phyloP scores from a whole-genome alignment of 2,797 vertebrate species.

The Tachyglossus aculeatus region DNA sequence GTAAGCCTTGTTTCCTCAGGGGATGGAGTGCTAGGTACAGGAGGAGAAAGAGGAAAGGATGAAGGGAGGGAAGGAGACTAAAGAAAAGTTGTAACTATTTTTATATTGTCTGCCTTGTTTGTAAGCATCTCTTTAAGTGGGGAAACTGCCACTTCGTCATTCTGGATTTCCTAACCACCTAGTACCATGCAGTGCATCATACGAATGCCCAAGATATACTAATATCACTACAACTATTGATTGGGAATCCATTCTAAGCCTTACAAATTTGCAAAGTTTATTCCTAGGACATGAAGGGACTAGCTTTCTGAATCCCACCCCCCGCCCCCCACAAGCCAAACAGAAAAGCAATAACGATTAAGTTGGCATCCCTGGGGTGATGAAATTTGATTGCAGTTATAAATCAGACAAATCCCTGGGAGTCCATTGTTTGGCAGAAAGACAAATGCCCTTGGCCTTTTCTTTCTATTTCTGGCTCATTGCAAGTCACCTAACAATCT shows the following conservation, averaged over 20 bases:
- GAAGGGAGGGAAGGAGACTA: neutral
- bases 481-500: too few relatives aligned
- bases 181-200: too few relatives aligned
- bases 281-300: neutral
- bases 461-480: neutral
- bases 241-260: too few relatives aligned
- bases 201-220: too few relatives aligned
- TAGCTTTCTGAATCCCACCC: neutral
- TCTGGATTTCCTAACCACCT: too few relatives aligned
- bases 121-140: too few relatives aligned
- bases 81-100: neutral
- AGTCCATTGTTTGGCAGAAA: neutral
- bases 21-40: neutral
- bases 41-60: neutral
- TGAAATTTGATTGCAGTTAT: neutral
- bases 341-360: neutral
- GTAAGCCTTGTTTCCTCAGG: constrained; percentile 14
- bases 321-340: neutral
- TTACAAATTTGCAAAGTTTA: neutral
- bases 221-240: too few relatives aligned
- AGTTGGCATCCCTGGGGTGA: too few relatives aligned
- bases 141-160: too few relatives aligned
- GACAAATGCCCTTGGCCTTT: neutral
- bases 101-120: neutral
- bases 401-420: neutral